These are phyloP conservation scores for Heliconius melpomene DNA, from an alignment of 1,140 invertebrate species.

Conservation along the genomic window DNA sequence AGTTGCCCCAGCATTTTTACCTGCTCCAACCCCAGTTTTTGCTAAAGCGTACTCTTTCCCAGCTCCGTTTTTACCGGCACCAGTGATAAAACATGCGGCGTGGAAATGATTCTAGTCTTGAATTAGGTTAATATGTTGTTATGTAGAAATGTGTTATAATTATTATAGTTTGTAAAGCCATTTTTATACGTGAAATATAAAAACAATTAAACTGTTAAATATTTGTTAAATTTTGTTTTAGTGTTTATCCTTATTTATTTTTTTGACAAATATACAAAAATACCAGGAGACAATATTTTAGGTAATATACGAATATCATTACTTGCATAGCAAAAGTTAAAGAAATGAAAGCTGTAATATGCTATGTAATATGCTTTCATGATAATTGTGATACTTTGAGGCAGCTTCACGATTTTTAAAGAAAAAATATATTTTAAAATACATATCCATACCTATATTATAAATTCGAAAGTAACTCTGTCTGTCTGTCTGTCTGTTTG, in stretches of 20 bases:
- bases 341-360: too few species aligned
- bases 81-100: slow-evolving; percentile 57
- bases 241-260: background rate
- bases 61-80: slow-evolving; percentile 50
- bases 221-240: background rate
- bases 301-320: too few species aligned
- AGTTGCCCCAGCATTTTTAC: slow-evolving; percentile 43
- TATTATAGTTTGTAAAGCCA: slow-evolving; percentile 42
- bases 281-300: background rate
- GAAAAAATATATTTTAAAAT: too few species aligned
- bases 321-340: too few species aligned
- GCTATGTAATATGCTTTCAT: too few species aligned
- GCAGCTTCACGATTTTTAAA: too few species aligned
- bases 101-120: slow-evolving; percentile 60
- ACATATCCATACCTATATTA: too few species aligned
- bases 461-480: too few species aligned
- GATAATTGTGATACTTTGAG: too few species aligned
- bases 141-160: slow-evolving; percentile 41
- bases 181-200: slow-evolving; percentile 39
- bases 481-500: too few species aligned
- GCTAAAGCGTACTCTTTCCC: slow-evolving; percentile 44
- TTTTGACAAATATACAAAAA: too few species aligned
- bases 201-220: background rate
- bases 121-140: slow-evolving; percentile 29
- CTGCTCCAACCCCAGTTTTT: slow-evolving; percentile 43